Conservation (phyloP, 2,797 vertebrate species). For the Phyllotis vaccarum region DNA sequence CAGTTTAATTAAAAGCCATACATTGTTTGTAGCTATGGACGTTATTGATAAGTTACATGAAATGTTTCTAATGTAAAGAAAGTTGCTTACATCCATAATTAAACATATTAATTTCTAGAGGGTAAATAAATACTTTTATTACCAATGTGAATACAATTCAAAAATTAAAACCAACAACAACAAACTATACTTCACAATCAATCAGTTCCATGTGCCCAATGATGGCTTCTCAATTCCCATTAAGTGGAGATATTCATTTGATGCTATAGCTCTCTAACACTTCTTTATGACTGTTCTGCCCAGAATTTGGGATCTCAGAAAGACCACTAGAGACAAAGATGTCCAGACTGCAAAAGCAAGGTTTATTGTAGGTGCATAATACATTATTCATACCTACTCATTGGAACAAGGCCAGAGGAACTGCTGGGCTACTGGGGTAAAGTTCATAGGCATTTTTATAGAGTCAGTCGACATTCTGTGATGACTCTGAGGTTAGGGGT, state of each 20-base stretch:
- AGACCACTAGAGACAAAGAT: too few relatives aligned
- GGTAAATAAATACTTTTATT: neutral
- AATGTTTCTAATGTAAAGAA: neutral
- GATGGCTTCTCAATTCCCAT: accelerated
- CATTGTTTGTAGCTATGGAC: neutral
- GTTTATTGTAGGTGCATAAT: too few relatives aligned
- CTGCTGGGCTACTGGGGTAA: too few relatives aligned
- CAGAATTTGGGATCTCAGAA: too few relatives aligned
- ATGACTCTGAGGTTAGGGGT: too few relatives aligned
- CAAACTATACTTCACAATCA: neutral
- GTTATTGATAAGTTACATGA: neutral
- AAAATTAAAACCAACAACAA: neutral
- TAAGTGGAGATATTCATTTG: neutral
- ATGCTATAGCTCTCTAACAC: neutral
- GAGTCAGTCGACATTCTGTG: too few relatives aligned
- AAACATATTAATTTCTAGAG: neutral
- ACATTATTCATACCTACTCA: too few relatives aligned
- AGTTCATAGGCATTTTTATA: too few relatives aligned
- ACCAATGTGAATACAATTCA: neutral
- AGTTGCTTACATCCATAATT: neutral
- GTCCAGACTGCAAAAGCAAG: too few relatives aligned
- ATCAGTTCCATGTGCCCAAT: accelerated
- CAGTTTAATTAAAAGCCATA: neutral
- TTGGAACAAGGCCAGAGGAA: too few relatives aligned
- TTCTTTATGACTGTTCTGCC: neutral